phyloP scores from a whole-genome alignment of 2,113 vertebrate species.

The Lepisosteus oculatus region DNA sequence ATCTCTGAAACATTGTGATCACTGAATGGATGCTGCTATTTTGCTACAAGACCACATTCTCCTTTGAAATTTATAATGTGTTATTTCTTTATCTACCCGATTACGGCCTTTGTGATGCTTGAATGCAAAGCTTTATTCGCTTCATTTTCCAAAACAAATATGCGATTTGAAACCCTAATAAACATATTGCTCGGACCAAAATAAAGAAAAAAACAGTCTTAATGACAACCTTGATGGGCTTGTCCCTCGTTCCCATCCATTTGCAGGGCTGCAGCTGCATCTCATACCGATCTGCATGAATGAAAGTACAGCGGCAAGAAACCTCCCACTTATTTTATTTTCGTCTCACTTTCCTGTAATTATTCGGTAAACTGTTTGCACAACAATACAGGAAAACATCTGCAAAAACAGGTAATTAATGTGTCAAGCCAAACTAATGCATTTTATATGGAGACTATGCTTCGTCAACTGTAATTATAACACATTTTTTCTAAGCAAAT shows the following conservation, averaged over 20 bases:
- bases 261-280: conserved; percentile 76
- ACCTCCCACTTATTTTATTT: conserved; percentile 90
- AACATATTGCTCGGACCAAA: conserved; percentile 29
- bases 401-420: conserved; percentile 96
- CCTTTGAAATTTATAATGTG: conserved; percentile 43
- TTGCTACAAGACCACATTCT: conserved; percentile 35
- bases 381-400: conserved; percentile 94
- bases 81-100: conserved; percentile 43
- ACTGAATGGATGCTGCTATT: conserved; percentile 28
- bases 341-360: conserved; percentile 89
- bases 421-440: conserved; percentile 90
- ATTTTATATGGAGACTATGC: conserved; percentile 88
- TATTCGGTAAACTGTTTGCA: conserved; percentile 90
- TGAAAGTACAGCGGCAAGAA: conserved; percentile 85
- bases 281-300: conserved; percentile 78
- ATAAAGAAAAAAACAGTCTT: conserved; percentile 34
- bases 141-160: conserved; percentile 19
- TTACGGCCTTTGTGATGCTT: conserved; percentile 39
- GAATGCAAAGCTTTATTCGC: conserved; percentile 28
- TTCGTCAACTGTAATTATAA: conserved; percentile 89
- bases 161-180: conserved; percentile 24
- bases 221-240: conserved; percentile 69
- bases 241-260: conserved; percentile 54
- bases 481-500: conserved; percentile 84
- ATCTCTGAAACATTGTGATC: conserved; percentile 26